Evolutionary conservation across 2,888 invertebrate species (phyloP).

Genomic region (Epinotia brunnichana): DNA sequence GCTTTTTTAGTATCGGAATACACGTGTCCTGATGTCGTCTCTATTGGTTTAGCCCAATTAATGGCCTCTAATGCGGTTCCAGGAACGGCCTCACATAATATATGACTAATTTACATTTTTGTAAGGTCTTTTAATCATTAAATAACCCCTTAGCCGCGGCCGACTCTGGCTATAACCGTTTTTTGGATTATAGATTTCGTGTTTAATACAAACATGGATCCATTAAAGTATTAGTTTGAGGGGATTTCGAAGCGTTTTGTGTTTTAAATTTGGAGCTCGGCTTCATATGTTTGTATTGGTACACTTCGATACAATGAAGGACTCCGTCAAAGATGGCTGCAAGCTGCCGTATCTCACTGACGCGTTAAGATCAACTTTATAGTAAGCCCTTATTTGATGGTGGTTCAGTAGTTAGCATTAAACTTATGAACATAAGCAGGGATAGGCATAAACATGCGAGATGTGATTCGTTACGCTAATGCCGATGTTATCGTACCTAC

Average conservation of each 20-base stretch:
- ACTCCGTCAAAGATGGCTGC: neutral
- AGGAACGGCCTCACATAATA: conserved; percentile 66
- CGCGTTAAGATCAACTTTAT: conserved; percentile 33
- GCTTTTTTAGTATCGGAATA: conserved; percentile 54
- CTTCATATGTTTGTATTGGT: conserved; percentile 9
- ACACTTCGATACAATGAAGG: conserved; percentile 2
- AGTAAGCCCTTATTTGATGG: conserved; percentile 38
- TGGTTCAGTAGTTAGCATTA: conserved; percentile 22
- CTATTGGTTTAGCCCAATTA: conserved; percentile 82
- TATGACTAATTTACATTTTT: conserved; percentile 71
- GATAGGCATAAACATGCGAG: conserved; percentile 17
- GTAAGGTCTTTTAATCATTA: conserved; percentile 48
- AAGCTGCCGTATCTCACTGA: conserved; percentile 16
- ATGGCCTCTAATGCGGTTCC: conserved; percentile 75
- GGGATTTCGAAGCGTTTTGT: neutral
- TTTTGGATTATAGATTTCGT: conserved; percentile 34
- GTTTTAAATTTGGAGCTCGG: conserved; percentile 1
- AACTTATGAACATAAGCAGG: conserved; percentile 37
- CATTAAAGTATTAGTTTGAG: conserved; percentile 23
- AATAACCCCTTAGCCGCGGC: conserved; percentile 27
- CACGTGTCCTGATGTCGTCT: conserved; percentile 80
- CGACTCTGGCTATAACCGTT: conserved; percentile 34
- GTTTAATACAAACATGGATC: conserved; percentile 21
- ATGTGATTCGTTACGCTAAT: conserved; percentile 29
- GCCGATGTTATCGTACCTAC: conserved; percentile 32